Percentiles rank a stretch among this genome's conserved stretches.
Conservation (phyloP, 2,797 vertebrate genomes). For the Podargus strigoides region DNA sequence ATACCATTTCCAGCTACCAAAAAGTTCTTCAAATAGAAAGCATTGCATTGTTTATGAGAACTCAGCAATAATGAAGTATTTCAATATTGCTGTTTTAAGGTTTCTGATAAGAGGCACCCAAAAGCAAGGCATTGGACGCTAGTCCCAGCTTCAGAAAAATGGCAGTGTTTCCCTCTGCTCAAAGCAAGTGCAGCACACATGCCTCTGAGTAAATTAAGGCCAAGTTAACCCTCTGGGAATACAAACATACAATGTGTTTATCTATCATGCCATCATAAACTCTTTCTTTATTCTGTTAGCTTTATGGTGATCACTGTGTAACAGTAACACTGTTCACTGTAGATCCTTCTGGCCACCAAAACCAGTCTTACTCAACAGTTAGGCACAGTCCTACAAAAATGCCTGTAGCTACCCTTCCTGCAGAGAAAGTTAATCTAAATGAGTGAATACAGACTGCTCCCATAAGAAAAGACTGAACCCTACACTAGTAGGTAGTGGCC, state of each 20-base stretch:
- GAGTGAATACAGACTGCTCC: background rate
- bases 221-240: background rate
- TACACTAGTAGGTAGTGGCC: background rate
- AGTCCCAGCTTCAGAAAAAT: background rate
- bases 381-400: background rate
- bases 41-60: background rate
- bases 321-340: background rate
- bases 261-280: background rate
- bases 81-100: background rate
- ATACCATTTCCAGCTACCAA: background rate
- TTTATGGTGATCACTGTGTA: background rate
- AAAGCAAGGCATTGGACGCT: background rate
- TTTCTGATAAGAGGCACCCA: background rate
- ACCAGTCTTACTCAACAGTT: background rate
- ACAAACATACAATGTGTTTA: background rate
- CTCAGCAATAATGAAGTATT: background rate
- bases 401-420: background rate
- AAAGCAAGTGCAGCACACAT: background rate
- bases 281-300: background rate
- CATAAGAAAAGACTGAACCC: background rate
- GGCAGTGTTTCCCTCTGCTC: background rate
- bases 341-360: background rate
- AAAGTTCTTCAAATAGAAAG: background rate
- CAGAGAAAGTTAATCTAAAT: background rate
- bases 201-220: background rate